Evolutionary conservation across 2,113 vertebrate genomes (phyloP).

Genomic region (Mohoua ochrocephala): DNA sequence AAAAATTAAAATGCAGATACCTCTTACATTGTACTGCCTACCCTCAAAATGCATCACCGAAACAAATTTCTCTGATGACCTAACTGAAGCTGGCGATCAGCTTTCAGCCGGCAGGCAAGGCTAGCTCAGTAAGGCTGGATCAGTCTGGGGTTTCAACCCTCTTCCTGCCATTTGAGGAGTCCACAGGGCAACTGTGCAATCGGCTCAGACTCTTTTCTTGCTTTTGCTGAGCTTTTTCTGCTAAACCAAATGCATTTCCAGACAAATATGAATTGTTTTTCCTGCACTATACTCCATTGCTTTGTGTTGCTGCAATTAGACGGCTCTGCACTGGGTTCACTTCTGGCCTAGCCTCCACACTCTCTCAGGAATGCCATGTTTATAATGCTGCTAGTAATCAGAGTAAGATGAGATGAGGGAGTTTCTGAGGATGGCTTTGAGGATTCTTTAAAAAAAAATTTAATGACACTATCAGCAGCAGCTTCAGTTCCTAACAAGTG

Average conservation of each 20-base stretch:
- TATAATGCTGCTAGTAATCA: background rate
- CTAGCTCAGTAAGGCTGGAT: background rate
- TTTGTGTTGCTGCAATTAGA: background rate
- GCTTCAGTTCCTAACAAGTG: background rate
- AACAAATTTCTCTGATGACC: background rate
- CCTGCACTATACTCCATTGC: background rate
- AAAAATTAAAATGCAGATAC: background rate
- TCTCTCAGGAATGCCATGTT: background rate
- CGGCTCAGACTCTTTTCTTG: fast-evolving
- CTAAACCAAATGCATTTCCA: background rate
- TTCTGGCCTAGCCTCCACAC: background rate
- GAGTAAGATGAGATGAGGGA: slow-evolving; percentile 3
- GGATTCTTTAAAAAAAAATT: background rate
- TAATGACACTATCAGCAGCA: slow-evolving; percentile 25
- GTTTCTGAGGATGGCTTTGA: slow-evolving; percentile 29
- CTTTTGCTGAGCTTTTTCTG: background rate
- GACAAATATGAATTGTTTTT: background rate
- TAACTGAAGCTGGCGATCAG: background rate
- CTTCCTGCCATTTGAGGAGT: background rate
- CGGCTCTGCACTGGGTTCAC: background rate
- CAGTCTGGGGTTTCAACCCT: background rate
- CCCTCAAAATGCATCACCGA: background rate
- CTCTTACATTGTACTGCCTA: background rate
- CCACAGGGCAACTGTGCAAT: background rate
- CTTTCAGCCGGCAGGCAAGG: background rate